Evolutionary conservation across 2,113 vertebrate species (phyloP).

Genomic region (Sylvia atricapilla): DNA sequence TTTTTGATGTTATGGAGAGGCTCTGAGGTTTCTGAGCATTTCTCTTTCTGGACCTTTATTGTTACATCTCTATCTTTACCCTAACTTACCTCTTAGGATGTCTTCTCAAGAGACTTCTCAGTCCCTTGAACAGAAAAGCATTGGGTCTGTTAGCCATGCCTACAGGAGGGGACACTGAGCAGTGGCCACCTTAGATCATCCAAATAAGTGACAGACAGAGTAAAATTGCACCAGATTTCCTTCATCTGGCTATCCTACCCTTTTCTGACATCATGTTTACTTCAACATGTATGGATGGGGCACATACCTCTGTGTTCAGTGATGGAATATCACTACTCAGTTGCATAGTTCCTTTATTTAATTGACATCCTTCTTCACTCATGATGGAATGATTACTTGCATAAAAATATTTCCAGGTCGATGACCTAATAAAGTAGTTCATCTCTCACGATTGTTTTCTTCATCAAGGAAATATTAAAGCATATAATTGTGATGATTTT

Average conservation of each 20-base stretch:
- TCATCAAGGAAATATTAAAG: not conserved
- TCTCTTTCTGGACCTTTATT: not conserved
- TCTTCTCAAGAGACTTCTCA: not conserved
- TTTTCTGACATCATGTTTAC: not conserved
- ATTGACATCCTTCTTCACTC: not conserved
- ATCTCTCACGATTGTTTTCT: not conserved
- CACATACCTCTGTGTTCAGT: accelerated
- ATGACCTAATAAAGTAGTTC: not conserved
- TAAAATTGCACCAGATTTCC: not conserved
- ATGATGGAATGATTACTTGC: not conserved
- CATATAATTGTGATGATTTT: not conserved
- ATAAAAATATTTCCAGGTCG: not conserved
- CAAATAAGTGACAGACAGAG: not conserved
- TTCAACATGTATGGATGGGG: not conserved
- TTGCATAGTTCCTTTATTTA: not conserved
- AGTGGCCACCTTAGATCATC: not conserved
- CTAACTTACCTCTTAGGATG: not conserved
- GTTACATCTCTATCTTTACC: not conserved
- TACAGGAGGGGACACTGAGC: not conserved
- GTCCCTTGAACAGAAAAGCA: not conserved
- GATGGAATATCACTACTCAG: not conserved
- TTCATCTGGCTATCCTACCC: not conserved
- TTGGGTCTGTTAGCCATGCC: not conserved
- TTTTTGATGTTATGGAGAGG: not conserved
- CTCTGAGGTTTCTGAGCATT: not conserved